Evolutionary conservation across 2,113 vertebrate species (phyloP), one percentile per base, ranked within the genome.

Genomic region (Mustela nigripes): DNA sequence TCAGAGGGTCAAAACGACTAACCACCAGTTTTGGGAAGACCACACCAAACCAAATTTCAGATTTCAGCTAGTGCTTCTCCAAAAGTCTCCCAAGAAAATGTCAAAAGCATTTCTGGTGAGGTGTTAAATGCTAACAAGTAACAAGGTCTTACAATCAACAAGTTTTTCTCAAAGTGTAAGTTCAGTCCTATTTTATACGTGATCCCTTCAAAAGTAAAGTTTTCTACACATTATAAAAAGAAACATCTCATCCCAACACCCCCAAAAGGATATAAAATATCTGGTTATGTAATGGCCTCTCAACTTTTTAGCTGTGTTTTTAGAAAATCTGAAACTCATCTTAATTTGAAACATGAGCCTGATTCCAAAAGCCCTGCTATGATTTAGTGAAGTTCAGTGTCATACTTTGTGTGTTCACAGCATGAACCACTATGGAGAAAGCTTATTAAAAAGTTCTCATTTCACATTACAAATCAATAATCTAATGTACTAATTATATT

Each of bases 141-240:
- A 36, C 42, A 63, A 78, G 45, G 15, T 71, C 87, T 95, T 83
- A 18, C 22, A 78, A 58, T 80, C 87, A 93, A 85, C 24, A 88
- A 62, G 45, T 86, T 80, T 69, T 81, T 78, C 86, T 83, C 58
- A 78, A 89, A 95, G 16, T n/a, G 11, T 84, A 94, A 93, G 16
- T 78, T 86, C 39, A 74, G 28, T 92, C 95, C 67, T 48, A 87
- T 90, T 73, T 97, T 89, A 91, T 73, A 58, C 53, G 81, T 69
- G 74, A 58, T 90, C 14, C 80, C 45, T 94, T 94, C 67, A 76
- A 93, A 91, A 91, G 39, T 62, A 76, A 88, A 80, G 85, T n/a
- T 53, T 81, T 53, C 45, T 39, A 94, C 82, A 26, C 36, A 93
- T 67, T 93, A 96, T 85, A 84, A 92, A 97, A 97, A 95, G 84